phyloP scores from a whole-genome alignment of 1,140 invertebrate species.

The Elysia chlorotica region DNA sequence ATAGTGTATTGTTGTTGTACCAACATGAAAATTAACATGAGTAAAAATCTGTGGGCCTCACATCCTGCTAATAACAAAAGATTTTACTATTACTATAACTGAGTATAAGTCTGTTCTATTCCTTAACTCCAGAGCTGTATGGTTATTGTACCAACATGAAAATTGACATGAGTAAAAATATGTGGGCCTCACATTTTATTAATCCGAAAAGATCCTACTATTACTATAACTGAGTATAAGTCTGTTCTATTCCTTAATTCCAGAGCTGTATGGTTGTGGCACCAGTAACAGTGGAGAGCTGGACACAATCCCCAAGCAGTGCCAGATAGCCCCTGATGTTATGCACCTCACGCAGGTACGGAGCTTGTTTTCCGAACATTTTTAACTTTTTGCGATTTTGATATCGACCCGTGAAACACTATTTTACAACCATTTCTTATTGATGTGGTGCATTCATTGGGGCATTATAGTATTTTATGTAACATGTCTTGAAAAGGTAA shows the following conservation, averaged over 20 bases:
- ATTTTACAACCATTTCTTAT: too few species aligned
- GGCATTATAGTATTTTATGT: background rate
- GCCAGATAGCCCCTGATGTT: slow-evolving; percentile 52
- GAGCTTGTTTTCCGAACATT: background rate
- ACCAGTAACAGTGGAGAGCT: slow-evolving; percentile 38
- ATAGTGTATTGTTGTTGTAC: slow-evolving; percentile 41
- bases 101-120: too few species aligned
- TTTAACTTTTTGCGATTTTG: background rate
- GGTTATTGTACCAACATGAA: slow-evolving; percentile 38
- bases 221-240: too few species aligned
- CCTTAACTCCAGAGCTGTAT: slow-evolving; percentile 42
- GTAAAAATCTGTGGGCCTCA: too few species aligned
- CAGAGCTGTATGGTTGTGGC: slow-evolving; percentile 48
- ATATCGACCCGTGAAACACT: too few species aligned
- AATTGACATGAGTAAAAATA: too few species aligned
- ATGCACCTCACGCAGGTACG: slow-evolving; percentile 49
- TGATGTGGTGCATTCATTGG: background rate
- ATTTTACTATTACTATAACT: too few species aligned
- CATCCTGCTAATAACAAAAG: too few species aligned
- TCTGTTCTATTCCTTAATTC: slow-evolving; percentile 26
- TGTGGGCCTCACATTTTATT: too few species aligned
- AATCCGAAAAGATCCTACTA: too few species aligned
- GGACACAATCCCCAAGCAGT: slow-evolving; percentile 53
- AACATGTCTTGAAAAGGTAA: too few species aligned
- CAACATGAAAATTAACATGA: too few species aligned